phyloP scores from a whole-genome alignment of 2,113 vertebrate genomes.

The Dendrocopos noguchii region DNA sequence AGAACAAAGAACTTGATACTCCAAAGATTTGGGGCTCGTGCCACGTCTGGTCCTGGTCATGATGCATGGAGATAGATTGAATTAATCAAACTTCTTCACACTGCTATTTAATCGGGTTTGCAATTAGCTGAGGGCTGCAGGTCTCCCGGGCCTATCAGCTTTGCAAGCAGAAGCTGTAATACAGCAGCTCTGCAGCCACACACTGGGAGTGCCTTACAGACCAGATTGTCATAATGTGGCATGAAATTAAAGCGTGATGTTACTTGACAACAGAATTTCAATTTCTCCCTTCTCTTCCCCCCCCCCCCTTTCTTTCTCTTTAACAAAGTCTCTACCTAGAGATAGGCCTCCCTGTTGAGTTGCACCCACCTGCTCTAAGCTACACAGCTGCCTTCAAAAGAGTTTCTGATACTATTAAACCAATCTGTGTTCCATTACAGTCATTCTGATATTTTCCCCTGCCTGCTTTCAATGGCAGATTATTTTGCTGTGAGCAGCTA shows the following conservation, averaged over 20 bases:
- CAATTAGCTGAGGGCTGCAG: slow-evolving; percentile 49
- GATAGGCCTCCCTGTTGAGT: not conserved
- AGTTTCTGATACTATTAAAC: slow-evolving; percentile 33
- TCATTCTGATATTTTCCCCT: not conserved
- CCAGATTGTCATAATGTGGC: slow-evolving; percentile 69
- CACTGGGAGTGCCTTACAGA: slow-evolving; percentile 47
- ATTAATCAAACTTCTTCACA: slow-evolving; percentile 66
- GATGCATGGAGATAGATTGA: slow-evolving; percentile 45
- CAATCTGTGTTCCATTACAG: slow-evolving; percentile 34
- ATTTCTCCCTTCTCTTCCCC: not conserved
- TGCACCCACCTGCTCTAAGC: slow-evolving; percentile 32
- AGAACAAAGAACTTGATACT: slow-evolving; percentile 22
- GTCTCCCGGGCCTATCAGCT: slow-evolving; percentile 44
- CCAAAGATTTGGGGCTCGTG: slow-evolving; percentile 14
- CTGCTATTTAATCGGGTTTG: slow-evolving; percentile 62
- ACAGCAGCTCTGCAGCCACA: slow-evolving; percentile 27
- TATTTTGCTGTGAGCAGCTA: slow-evolving; percentile 52
- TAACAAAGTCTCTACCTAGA: slow-evolving; percentile 24
- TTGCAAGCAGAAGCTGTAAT: slow-evolving; percentile 19
- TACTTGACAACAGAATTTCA: slow-evolving; percentile 61
- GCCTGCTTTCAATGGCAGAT: slow-evolving; percentile 39
- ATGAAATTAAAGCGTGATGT: slow-evolving; percentile 73
- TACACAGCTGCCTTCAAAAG: slow-evolving; percentile 44
- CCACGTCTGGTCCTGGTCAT: slow-evolving; percentile 21
- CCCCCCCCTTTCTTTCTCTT: not conserved